phyloP scores from a whole-genome alignment of 2,888 invertebrate genomes.

The Yponomeuta sedellus region DNA sequence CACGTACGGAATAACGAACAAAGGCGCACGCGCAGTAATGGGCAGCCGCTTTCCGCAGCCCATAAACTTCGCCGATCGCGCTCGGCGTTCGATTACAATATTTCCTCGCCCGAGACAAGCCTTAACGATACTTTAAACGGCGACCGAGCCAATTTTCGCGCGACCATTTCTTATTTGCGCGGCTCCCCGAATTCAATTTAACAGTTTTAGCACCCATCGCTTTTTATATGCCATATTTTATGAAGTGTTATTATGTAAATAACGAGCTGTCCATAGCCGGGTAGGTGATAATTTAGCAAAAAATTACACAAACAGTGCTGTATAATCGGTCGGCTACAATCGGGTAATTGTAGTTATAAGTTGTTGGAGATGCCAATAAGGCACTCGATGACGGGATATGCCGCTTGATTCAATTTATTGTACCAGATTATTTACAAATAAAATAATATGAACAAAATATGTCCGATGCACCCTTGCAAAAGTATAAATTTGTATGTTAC shows the following conservation, averaged over 20 bases:
- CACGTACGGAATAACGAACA: slow-evolving; percentile 43
- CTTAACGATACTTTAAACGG: slow-evolving; percentile 73
- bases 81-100: slow-evolving; percentile 54
- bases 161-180: slow-evolving; percentile 67
- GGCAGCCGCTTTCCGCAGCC: slow-evolving; percentile 45
- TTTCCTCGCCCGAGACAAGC: slow-evolving; percentile 53
- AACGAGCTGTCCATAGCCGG: slow-evolving; percentile 49
- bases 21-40: slow-evolving; percentile 41
- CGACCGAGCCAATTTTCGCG: slow-evolving; percentile 63
- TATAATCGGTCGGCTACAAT: slow-evolving; percentile 45
- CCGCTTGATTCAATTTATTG: not conserved
- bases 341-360: slow-evolving; percentile 53
- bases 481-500: too few relatives aligned
- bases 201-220: slow-evolving; percentile 49
- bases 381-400: slow-evolving; percentile 18
- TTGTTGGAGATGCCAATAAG: slow-evolving; percentile 26
- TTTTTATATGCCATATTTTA: slow-evolving; percentile 54
- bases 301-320: slow-evolving; percentile 53
- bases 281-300: slow-evolving; percentile 49
- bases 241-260: slow-evolving; percentile 62
- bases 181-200: slow-evolving; percentile 72
- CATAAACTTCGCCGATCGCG: slow-evolving; percentile 53
- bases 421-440: not conserved
- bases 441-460: not conserved
- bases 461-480: too few relatives aligned